Conservation (phyloP, 2,888 invertebrate genomes). For the Lithophane leautieri region DNA sequence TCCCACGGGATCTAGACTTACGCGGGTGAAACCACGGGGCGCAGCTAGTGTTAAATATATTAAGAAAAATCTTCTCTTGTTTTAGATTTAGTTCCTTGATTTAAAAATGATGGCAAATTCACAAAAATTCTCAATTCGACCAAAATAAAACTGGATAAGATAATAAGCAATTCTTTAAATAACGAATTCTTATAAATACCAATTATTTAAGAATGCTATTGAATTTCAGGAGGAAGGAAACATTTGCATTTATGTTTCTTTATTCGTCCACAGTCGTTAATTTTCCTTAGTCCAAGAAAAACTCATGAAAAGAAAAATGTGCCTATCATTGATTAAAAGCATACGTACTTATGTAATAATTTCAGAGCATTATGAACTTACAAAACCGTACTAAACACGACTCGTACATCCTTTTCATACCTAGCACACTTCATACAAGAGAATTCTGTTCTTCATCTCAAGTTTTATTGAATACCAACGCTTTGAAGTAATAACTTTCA, state of each 20-base stretch:
- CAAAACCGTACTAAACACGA: background rate
- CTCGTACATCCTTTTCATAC: background rate
- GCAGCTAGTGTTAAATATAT: too few relatives aligned
- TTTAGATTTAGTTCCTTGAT: background rate
- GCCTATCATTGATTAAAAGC: background rate
- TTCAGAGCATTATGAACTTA: background rate
- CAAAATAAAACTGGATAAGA: background rate
- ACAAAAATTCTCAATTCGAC: background rate
- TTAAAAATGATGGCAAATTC: background rate
- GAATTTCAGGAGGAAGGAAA: background rate
- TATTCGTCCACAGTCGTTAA: background rate
- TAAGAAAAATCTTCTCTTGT: background rate
- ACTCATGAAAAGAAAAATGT: background rate
- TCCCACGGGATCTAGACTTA: too few relatives aligned
- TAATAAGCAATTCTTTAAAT: background rate
- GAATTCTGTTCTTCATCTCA: constrained; percentile 60
- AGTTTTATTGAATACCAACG: constrained; percentile 56
- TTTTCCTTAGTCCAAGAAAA: background rate
- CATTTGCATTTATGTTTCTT: background rate
- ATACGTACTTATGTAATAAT: background rate
- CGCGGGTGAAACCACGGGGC: too few relatives aligned
- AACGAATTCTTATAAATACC: background rate
- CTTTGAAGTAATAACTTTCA: constrained; percentile 70
- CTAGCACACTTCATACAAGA: constrained; percentile 46
- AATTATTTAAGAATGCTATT: constrained; percentile 15